Evolutionary conservation across 2,888 invertebrate species (phyloP).

Genomic region (Stenurella melanura): DNA sequence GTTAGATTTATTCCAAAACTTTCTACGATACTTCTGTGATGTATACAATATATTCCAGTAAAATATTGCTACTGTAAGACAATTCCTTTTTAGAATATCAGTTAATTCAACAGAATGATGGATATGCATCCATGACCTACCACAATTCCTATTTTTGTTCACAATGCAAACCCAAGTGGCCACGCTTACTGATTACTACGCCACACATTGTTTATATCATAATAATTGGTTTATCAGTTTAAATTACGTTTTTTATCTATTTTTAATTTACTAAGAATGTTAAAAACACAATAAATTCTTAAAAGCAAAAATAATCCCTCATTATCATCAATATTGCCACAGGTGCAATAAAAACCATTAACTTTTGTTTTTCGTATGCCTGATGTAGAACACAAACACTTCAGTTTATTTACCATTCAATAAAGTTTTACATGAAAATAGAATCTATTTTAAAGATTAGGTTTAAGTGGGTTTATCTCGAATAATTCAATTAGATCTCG

Average conservation of each 20-base stretch:
- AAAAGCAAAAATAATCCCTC: not conserved
- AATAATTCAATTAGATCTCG: not conserved
- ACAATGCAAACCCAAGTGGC: not conserved
- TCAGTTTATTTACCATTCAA: not conserved
- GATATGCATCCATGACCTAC: not conserved
- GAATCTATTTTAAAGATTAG: slow-evolving; percentile 1
- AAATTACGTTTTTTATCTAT: not conserved
- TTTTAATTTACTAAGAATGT: not conserved
- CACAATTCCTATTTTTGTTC: not conserved
- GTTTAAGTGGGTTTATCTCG: not conserved
- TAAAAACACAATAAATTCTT: slow-evolving; percentile 28
- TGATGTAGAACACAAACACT: not conserved
- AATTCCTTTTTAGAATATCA: no score
- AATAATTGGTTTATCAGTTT: not conserved
- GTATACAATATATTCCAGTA: no score
- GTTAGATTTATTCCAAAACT: no score
- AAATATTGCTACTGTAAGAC: no score
- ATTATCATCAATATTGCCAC: not conserved
- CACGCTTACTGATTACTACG: not conserved
- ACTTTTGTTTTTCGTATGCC: not conserved
- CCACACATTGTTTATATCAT: not conserved
- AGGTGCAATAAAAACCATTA: slow-evolving; percentile 15
- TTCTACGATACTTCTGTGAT: no score
- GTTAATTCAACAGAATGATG: no score
- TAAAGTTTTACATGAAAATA: slow-evolving; percentile 3